Conservation (phyloP, 1,140 invertebrate genomes). For the Atopsyche davidsoni region DNA sequence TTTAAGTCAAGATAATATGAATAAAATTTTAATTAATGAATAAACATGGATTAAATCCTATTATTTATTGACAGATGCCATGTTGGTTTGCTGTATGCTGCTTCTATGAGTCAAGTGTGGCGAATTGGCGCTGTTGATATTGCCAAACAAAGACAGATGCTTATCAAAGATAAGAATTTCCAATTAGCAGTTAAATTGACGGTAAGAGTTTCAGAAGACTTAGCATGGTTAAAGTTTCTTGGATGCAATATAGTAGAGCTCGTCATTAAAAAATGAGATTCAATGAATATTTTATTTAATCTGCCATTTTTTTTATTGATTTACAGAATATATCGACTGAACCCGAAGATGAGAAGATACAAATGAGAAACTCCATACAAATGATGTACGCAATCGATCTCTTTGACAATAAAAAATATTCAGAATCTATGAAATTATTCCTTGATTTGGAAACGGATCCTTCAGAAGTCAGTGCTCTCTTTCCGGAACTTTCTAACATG, state of each 20-base stretch:
- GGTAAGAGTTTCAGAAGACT: too few species aligned
- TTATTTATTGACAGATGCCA: conserved; percentile 48
- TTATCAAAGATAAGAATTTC: conserved; percentile 86
- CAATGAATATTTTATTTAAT: neutral
- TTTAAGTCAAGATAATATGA: too few species aligned
- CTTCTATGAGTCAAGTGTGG: conserved; percentile 83
- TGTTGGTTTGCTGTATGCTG: conserved; percentile 76
- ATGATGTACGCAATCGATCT: conserved; percentile 85
- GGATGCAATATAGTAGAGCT: too few species aligned
- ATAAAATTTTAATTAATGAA: too few species aligned
- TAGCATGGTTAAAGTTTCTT: too few species aligned
- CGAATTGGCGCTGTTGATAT: conserved; percentile 72
- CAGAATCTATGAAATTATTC: conserved; percentile 88
- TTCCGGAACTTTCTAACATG: conserved; percentile 70
- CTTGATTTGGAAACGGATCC: conserved; percentile 84
- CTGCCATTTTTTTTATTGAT: conserved; percentile 9
- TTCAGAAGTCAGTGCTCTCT: conserved; percentile 89
- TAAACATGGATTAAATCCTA: neutral
- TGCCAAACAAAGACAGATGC: conserved; percentile 70
- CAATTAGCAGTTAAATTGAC: conserved; percentile 88
- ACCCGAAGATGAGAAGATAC: conserved; percentile 69
- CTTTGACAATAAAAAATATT: conserved; percentile 82
- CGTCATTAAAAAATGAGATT: too few species aligned
- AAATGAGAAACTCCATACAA: conserved; percentile 81
- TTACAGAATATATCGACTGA: conserved; percentile 79